These are phyloP conservation scores for Limnephilus lunatus DNA, from an alignment of 2,888 invertebrate genomes.

Conservation along the genomic window DNA sequence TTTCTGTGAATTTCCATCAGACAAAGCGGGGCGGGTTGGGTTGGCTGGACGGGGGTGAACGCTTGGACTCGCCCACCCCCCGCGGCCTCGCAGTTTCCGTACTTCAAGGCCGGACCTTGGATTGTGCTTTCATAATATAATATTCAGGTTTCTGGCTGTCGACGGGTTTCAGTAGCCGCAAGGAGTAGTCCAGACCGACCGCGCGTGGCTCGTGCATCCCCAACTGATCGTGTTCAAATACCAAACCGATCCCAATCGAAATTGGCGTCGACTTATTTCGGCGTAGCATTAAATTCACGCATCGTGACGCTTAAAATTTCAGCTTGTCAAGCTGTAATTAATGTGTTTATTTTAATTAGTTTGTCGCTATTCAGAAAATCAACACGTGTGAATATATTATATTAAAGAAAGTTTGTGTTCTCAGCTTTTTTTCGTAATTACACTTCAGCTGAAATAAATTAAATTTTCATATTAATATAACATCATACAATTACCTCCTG, in stretches of 20 bases:
- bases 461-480: no score
- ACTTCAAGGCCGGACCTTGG: constrained; percentile 63
- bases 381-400: neutral
- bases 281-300: neutral
- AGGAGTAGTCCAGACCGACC: neutral
- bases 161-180: neutral
- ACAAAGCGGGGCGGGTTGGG: constrained; percentile 21
- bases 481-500: neutral
- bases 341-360: no score
- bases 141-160: neutral
- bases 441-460: neutral
- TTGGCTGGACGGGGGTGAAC: constrained; percentile 52
- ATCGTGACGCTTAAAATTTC: neutral
- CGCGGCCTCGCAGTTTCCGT: constrained; percentile 65
- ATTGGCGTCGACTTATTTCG: neutral
- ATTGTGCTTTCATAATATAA: constrained; percentile 43
- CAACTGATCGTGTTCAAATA: neutral
- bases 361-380: no score
- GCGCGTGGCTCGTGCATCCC: constrained; percentile 40
- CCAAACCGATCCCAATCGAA: neutral
- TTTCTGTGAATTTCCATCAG: constrained; percentile 13
- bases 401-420: neutral
- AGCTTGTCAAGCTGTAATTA: neutral
- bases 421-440: neutral
- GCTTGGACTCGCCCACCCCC: constrained; percentile 55